These are phyloP conservation scores for Oxytorus armatus DNA, from an alignment of 2,888 invertebrate species.

Conservation along the genomic window DNA sequence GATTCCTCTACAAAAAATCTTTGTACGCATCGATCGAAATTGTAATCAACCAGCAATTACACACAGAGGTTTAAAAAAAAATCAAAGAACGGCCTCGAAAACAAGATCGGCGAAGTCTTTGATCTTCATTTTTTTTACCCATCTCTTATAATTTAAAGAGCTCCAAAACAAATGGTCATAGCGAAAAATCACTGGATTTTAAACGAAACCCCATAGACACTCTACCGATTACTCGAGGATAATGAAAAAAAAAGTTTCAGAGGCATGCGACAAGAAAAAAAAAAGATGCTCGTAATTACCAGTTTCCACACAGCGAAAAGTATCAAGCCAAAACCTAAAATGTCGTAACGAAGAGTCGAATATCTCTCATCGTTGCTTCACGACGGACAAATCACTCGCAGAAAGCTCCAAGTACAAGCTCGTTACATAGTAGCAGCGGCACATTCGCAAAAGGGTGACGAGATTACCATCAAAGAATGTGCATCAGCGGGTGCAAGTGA, in stretches of 20 bases:
- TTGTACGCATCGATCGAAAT: conserved; percentile 8
- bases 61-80: too few species aligned
- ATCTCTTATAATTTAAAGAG: too few species aligned
- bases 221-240: too few species aligned
- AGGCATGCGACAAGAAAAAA: conserved; percentile 45
- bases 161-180: too few species aligned
- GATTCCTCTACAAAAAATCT: conserved; percentile 40
- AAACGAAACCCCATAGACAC: too few species aligned
- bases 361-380: background rate
- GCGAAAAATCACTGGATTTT: too few species aligned
- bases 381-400: conserved; percentile 25
- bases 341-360: conserved; percentile 4
- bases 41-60: conserved; percentile 15
- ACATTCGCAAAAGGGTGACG: conserved; percentile 27
- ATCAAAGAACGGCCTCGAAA: too few species aligned
- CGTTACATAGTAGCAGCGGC: conserved; percentile 9
- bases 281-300: conserved; percentile 14
- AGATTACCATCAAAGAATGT: conserved; percentile 22
- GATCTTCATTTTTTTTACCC: too few species aligned
- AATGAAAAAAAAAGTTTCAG: conserved; percentile 17
- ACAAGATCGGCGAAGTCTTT: too few species aligned
- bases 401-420: conserved; percentile 46
- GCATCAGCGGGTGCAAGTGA: conserved; percentile 71
- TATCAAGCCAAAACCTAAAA: conserved; percentile 31
- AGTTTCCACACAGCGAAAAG: conserved; percentile 9